A percentile compares a stretch with the other conserved stretches of the same genome.
These are phyloP conservation scores for Hoplias malabaricus DNA, from an alignment of 2,113 vertebrate species.

Conservation along the genomic window DNA sequence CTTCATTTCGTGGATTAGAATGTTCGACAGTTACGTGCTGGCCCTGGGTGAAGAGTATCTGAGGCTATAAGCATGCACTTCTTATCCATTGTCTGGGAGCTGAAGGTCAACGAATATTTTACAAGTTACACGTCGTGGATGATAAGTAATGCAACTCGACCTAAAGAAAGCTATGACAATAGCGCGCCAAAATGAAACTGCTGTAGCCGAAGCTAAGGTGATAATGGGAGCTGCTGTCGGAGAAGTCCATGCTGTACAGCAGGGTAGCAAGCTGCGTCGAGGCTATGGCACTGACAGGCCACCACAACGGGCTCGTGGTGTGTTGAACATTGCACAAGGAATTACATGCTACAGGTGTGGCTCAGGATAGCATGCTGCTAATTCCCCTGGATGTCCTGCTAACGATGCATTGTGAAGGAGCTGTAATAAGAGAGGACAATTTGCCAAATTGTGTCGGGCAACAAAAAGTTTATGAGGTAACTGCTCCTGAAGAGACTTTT, in stretches of 20 bases:
- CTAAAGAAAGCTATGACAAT: not conserved
- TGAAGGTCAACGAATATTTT: conserved; percentile 4
- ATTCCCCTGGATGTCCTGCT: not conserved
- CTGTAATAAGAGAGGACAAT: conserved; percentile 9
- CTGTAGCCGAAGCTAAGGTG: not conserved
- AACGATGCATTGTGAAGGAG: no score
- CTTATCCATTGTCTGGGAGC: conserved; percentile 9
- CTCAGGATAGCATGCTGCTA: not conserved
- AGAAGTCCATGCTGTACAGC: not conserved
- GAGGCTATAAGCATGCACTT: conserved; percentile 2
- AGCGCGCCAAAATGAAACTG: not conserved
- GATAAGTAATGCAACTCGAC: not conserved
- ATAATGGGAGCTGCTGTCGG: not conserved
- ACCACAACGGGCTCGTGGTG: not conserved
- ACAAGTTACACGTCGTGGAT: not conserved
- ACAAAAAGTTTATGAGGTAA: conserved; percentile 4
- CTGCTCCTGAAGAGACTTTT: not conserved
- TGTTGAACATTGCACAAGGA: not conserved
- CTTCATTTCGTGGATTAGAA: not conserved
- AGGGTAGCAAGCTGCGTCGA: not conserved
- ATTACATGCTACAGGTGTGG: not conserved
- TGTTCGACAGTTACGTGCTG: not conserved
- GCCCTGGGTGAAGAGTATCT: not conserved
- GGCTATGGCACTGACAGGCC: not conserved
- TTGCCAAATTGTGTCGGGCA: not conserved